These are phyloP conservation scores for Homarus gammarus DNA, from an alignment of 2,888 invertebrate species.

Conservation along the genomic window DNA sequence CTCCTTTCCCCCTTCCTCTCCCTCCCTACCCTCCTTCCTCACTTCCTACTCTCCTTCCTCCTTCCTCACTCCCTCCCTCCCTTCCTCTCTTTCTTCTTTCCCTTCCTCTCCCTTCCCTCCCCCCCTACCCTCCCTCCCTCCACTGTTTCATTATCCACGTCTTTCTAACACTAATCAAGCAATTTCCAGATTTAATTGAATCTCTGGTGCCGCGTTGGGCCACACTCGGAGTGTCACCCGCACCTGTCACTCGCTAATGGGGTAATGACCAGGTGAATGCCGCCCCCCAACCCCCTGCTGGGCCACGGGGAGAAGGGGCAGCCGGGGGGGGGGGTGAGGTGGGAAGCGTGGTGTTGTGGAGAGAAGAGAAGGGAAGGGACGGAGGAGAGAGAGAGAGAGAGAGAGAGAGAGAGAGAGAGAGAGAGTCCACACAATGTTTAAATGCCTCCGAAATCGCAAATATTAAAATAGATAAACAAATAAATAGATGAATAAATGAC, in stretches of 20 bases:
- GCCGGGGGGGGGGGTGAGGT: neutral
- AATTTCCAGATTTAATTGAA: constrained; percentile 62
- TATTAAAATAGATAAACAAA: no score
- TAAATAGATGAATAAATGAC: no score
- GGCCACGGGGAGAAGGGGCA: neutral
- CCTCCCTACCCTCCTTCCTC: neutral
- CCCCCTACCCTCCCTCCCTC: constrained; percentile 11
- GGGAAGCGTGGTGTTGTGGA: constrained; percentile 1
- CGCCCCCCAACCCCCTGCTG: constrained; percentile 33
- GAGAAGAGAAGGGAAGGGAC: constrained; percentile 15
- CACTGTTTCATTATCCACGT: constrained; percentile 55
- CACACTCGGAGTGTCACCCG: constrained; percentile 20
- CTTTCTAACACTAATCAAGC: constrained; percentile 64
- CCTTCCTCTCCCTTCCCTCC: constrained; percentile 19
- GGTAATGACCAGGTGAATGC: constrained; percentile 62
- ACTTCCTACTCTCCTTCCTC: neutral
- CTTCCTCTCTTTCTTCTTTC: neutral
- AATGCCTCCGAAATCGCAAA: no score
- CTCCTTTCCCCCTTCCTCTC: constrained; percentile 8
- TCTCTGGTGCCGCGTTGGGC: neutral
- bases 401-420: neutral
- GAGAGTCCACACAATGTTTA: no score
- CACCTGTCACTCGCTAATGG: constrained; percentile 59
- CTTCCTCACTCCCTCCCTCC: neutral
- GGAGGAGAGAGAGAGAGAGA: neutral